Percentiles rank a stretch among this genome's conserved stretches.
phyloP scores from a whole-genome alignment of 2,797 vertebrate genomes.

The Acanthurus lineatus region DNA sequence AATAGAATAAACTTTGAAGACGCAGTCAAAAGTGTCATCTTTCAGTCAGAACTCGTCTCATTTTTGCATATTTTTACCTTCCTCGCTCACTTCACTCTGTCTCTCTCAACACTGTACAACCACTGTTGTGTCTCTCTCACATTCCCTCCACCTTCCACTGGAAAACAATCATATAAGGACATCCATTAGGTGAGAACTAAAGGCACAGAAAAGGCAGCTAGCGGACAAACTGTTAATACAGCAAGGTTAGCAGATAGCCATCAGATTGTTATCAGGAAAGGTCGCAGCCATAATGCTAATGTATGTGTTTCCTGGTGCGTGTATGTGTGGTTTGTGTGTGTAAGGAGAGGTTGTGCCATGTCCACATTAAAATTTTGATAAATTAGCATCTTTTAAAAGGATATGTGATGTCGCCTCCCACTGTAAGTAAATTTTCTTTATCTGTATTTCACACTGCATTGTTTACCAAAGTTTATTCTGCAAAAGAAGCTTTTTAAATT shows the following conservation, averaged over 20 bases:
- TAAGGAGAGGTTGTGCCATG: constrained; percentile 4
- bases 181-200: constrained; percentile 61
- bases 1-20: constrained; percentile 51
- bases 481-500: constrained; percentile 8
- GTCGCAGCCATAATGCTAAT: constrained; percentile 58
- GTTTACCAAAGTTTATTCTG: constrained; percentile 6
- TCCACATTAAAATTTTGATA: constrained; percentile 7
- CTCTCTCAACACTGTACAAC: background rate
- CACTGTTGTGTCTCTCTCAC: background rate
- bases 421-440: background rate
- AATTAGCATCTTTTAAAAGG: constrained; percentile 32
- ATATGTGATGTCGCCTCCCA: constrained; percentile 1
- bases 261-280: constrained; percentile 67
- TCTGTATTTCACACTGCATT: background rate
- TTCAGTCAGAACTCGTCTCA: constrained; percentile 28
- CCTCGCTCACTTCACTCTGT: background rate
- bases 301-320: background rate
- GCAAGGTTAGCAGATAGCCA: constrained; percentile 77
- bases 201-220: constrained; percentile 40
- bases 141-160: constrained; percentile 24
- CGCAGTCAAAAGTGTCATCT: constrained; percentile 51
- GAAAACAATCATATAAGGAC: constrained; percentile 43
- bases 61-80: background rate
- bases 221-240: constrained; percentile 63
- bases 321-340: background rate